Evolutionary conservation across 2,888 invertebrate species (phyloP), one percentile per base, ranked within the genome.

Genomic region (Cantharis rufa): DNA sequence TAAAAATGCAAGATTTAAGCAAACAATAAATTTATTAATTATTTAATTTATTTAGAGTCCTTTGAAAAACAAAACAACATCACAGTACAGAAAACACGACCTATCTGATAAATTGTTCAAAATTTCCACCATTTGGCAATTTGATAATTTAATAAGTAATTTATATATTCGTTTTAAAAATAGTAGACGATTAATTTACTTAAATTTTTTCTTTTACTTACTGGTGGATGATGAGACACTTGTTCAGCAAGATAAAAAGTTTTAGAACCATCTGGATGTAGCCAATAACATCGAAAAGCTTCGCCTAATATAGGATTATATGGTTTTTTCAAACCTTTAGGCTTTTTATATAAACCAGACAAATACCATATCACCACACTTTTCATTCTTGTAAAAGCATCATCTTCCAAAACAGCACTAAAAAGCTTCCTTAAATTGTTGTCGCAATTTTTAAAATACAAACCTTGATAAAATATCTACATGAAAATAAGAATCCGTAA

Each of bases 241-340:
- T 98, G 98, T 87, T 98, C 98, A 11, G 98, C 94, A 21, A 98
- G 90, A 86, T 98, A 98, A 85, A 95, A 98, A 0, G 98, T 98
- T 78, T 95, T 92, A 15, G 94, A 94, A 70, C 94, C 94, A 72
- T 93, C 92, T 0, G 91, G 90, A 88, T 98, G 96, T 80, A 92
- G 90, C 98, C 98, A 98, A 87, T 93, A 96, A 84, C 98, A 98
- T 0, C 98, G 91, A 89, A 96, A 98, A 1, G 93, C 94, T 89
- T 98, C 98, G 0, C 98, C 98, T 69, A 98, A 90, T 72, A 98
- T 95, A 0, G 98, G 98, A 90, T 98, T 98, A 87, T 98, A 98
- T 0, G 98, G 98, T 87, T 98, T 98, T 88, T 98, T 98, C 69
- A 98, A 90, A 3, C 98, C 98, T 88, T 96, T 96, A 0, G 98